Evolutionary conservation across 1,140 invertebrate species (phyloP).

Genomic region (Nasonia longicornis): DNA sequence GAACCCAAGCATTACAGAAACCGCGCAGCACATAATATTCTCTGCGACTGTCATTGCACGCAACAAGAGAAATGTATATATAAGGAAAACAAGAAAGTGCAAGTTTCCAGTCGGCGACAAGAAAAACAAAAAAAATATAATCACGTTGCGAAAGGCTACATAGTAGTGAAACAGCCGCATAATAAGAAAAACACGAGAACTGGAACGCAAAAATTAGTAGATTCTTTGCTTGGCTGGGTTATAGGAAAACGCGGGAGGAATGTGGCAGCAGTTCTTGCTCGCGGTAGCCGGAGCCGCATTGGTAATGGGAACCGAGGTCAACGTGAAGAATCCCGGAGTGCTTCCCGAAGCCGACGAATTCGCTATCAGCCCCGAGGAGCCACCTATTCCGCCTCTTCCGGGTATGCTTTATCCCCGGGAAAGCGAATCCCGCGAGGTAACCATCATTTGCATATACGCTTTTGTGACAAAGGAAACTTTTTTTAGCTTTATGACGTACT

Average conservation of each 20-base stretch:
- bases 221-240: not conserved
- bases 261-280: slow-evolving; percentile 35
- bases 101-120: not conserved
- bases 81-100: not conserved
- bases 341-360: slow-evolving; percentile 9
- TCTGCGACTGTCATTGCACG: too few relatives aligned
- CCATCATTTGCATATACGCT: slow-evolving; percentile 1
- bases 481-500: not conserved
- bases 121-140: not conserved
- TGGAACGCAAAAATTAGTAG: slow-evolving; percentile 3
- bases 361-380: slow-evolving; percentile 45
- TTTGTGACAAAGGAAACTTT: not conserved
- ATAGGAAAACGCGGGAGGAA: slow-evolving; percentile 27
- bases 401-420: slow-evolving; percentile 86
- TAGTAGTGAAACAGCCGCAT: not conserved
- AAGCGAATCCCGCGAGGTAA: slow-evolving; percentile 83
- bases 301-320: slow-evolving; percentile 19
- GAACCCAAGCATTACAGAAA: too few relatives aligned
- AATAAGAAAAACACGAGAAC: slow-evolving; percentile 1
- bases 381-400: slow-evolving; percentile 49
- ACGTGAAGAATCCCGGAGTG: not conserved
- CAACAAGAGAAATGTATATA: not conserved
- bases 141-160: not conserved
- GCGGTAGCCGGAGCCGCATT: not conserved
- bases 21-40: too few relatives aligned